Base-by-base conservation (phyloP, 2,113 vertebrate genomes). In the Lagopus leucura region DNA sequence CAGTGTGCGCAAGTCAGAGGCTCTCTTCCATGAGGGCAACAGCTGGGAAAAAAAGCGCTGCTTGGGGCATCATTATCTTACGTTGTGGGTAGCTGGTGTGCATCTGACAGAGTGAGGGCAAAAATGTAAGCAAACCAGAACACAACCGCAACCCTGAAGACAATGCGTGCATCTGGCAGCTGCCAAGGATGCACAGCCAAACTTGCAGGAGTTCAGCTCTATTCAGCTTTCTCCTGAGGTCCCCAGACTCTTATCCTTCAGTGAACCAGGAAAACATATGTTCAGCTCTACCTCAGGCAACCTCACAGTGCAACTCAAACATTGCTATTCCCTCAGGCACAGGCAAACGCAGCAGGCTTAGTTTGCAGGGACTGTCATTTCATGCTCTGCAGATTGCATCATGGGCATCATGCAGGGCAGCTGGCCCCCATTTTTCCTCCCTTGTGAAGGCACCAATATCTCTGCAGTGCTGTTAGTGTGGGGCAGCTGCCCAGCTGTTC, bases 281-380 rank as follows among this genome's bases (percentile, higher is more conserved):
- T 43, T 73, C 43, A 70, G 34, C 64, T 82, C 94, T 71, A 87
- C 92, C 87, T 93, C 71, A 76, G 74, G 89, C 61, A 82, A 60
- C 64, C 74, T 92, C 45, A 3, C 4, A 40, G 27, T 6, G 1
- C 58, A 79, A 85, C 55, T 82, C 50, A 48, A 63, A 22, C 17
- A 58, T 36, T 24, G n/a, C 64, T 74, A 67, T 47, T 89, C 71
- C 89, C 45, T 43, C 12, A 2, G 71, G 75, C 78, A 55, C 21
- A 85, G n/a, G 28, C 8, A 17, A 22, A 24, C 0, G 0, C 18
- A 55, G 64, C 76, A 91, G 64, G 55, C 20, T 17, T 36, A 18
- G 2, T 67, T 82, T 58, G 36, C 72, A 77, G 55, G 64, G 89
- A 3, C 15, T 69, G 3, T 28, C 54, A 17, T 32, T 32, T 83